Evolutionary conservation across 1,140 invertebrate genomes (phyloP).

Genomic region (Reticulitermes speratus): DNA sequence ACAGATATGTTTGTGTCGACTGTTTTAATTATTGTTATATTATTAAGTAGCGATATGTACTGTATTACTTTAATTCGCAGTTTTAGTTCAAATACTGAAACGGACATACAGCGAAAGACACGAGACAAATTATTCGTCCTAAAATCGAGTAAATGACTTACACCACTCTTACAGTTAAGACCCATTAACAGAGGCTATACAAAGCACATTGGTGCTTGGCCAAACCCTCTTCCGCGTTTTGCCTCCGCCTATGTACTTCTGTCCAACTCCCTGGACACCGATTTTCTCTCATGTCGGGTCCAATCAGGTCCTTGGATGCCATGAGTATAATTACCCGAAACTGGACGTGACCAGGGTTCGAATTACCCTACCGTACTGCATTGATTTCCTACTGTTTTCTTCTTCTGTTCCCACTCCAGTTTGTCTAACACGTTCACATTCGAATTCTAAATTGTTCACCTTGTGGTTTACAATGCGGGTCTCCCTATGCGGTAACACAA

Average conservation of each 20-base stretch:
- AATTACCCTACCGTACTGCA: neutral
- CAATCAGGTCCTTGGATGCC: neutral
- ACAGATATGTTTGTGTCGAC: no score
- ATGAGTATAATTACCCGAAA: neutral
- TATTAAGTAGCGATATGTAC: no score
- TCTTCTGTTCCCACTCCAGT: neutral
- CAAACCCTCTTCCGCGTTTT: neutral
- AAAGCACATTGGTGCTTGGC: neutral
- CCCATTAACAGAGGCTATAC: no score
- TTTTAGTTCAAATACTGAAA: no score
- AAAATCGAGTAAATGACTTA: no score
- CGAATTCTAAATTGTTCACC: neutral
- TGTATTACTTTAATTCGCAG: no score
- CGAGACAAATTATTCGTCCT: no score
- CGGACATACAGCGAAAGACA: no score
- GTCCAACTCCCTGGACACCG: neutral
- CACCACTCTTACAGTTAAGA: no score
- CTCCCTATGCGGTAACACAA: neutral
- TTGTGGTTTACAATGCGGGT: neutral
- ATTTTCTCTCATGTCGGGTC: neutral
- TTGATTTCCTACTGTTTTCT: neutral
- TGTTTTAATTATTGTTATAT: no score
- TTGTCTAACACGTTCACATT: neutral
- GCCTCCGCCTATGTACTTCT: neutral
- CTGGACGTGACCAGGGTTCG: neutral